A percentile compares a stretch with the other conserved stretches of the same genome.
These are phyloP conservation scores for Drosophila peninsularis DNA, from an alignment of 2,888 invertebrate species.

Conservation along the genomic window DNA sequence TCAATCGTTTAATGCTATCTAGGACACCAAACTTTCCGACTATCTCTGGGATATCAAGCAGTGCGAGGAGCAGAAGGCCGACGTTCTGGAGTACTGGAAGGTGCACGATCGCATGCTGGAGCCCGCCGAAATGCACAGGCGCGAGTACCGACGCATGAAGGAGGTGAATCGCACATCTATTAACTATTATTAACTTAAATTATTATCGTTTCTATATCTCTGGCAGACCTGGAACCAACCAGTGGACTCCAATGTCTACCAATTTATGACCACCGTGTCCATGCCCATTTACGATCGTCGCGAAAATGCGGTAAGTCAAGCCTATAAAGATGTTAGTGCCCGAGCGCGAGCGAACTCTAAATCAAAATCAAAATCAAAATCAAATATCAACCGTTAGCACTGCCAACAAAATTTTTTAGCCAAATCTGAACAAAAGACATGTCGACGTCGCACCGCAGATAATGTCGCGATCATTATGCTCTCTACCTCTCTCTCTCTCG, in stretches of 20 bases:
- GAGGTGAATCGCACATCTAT: slow-evolving; percentile 53
- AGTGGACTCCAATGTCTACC: slow-evolving; percentile 87
- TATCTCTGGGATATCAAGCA: slow-evolving; percentile 95
- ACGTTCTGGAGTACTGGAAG: slow-evolving; percentile 88
- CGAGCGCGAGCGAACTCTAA: slow-evolving; percentile 13
- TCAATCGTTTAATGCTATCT: slow-evolving; percentile 35
- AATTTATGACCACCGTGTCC: slow-evolving; percentile 96
- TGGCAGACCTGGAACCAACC: slow-evolving; percentile 83
- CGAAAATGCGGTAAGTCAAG: slow-evolving; percentile 90
- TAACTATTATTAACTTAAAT: background rate
- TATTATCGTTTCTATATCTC: rapidly evolving
- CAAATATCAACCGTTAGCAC: slow-evolving; percentile 63
- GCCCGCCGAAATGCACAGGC: slow-evolving; percentile 87
- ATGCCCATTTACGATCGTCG: slow-evolving; percentile 96
- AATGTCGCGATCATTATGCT: slow-evolving; percentile 47
- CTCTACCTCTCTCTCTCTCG: slow-evolving; percentile 14
- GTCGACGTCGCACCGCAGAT: slow-evolving; percentile 46
- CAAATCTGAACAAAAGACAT: slow-evolving; percentile 46
- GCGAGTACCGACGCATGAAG: slow-evolving; percentile 81
- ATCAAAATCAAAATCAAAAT: slow-evolving; percentile 26
- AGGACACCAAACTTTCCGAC: slow-evolving; percentile 96
- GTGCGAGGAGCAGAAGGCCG: slow-evolving; percentile 91
- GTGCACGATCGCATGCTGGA: slow-evolving; percentile 86
- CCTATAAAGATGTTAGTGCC: slow-evolving; percentile 2
- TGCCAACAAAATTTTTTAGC: slow-evolving; percentile 51